Evolutionary conservation across 2,888 invertebrate species (phyloP).

Genomic region (Hydrotaea diabolus): DNA sequence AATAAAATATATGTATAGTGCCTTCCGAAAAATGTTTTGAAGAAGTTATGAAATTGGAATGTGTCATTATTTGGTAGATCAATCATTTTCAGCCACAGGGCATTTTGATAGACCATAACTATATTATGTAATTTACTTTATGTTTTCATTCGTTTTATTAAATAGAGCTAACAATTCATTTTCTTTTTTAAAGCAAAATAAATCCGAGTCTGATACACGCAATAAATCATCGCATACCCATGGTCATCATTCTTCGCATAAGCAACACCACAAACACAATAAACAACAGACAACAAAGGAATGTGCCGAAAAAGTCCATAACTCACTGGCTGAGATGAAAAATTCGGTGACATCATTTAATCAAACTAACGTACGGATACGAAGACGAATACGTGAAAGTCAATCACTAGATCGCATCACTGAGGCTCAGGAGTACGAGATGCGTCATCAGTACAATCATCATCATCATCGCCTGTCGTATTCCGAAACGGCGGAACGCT

Average conservation of each 20-base stretch:
- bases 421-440: constrained; percentile 88
- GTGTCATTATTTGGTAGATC: no score
- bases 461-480: constrained; percentile 72
- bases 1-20: no score
- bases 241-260: constrained; percentile 53
- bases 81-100: no score
- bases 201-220: constrained; percentile 76
- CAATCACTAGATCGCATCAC: constrained; percentile 92
- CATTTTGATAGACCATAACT: no score
- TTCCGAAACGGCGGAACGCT: constrained; percentile 48
- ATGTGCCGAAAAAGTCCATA: constrained; percentile 71
- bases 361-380: constrained; percentile 80
- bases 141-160: no score
- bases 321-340: constrained; percentile 74
- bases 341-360: constrained; percentile 53
- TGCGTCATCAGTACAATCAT: constrained; percentile 73
- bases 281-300: constrained; percentile 75
- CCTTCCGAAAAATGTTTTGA: no score
- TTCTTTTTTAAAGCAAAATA: constrained; percentile 69
- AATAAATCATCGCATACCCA: constrained; percentile 72
- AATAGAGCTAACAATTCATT: background rate
- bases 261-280: constrained; percentile 68
- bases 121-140: no score
- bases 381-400: constrained; percentile 88
- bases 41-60: no score